Base-by-base conservation (phyloP, 2,888 invertebrate genomes). In the Calliopum simillimum region DNA sequence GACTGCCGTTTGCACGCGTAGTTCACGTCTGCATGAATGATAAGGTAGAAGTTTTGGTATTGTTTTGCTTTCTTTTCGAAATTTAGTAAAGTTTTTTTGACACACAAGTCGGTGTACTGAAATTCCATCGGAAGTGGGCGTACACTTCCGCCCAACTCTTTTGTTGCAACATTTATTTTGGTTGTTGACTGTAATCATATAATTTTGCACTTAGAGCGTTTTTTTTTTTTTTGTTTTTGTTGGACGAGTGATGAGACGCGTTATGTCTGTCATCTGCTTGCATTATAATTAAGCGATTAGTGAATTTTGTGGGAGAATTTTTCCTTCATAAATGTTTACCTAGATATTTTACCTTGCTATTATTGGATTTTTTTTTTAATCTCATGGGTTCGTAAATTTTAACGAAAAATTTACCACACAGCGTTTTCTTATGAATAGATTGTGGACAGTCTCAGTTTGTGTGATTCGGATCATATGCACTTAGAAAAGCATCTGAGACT, bases 1-100 rank as follows among this genome's bases (percentile, higher is more conserved):
- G 81, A 75, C 81, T 76, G 76, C 74, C 76, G 73, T 74, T 67
- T 76, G 81, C 80, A 81, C 81, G 81, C 81, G 81, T 41, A 33
- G 47, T 55, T 66, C 63, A 64, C 65, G 63, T 49, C 62, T 74
- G 74, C 63, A 55, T 66, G 64, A 72, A 71, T 66, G 73, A 68
- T 64, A 72, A 65, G 74, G 58, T 14, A 44, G 33, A 68, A 43
- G 11, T 56, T 19, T 16, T 21, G 11, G 47, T 55, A 44, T 55
- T 19, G 33, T 33, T 33, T 25, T 6, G 47, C 21, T 46, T 44
- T 23, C 43, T 55, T 68, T 56, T 56, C 49, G 63, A 33, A 33
- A 21, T 11, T 62, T 47, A 16, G 53, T 23, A 41, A 46, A 13
- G 33, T 46, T 44, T 46, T 44, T 61, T 25, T 63, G 71, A 64